A percentile compares a stretch with the other conserved stretches of the same genome.
phyloP scores from a whole-genome alignment of 2,888 invertebrate species.

The Cephus pygmeus region DNA sequence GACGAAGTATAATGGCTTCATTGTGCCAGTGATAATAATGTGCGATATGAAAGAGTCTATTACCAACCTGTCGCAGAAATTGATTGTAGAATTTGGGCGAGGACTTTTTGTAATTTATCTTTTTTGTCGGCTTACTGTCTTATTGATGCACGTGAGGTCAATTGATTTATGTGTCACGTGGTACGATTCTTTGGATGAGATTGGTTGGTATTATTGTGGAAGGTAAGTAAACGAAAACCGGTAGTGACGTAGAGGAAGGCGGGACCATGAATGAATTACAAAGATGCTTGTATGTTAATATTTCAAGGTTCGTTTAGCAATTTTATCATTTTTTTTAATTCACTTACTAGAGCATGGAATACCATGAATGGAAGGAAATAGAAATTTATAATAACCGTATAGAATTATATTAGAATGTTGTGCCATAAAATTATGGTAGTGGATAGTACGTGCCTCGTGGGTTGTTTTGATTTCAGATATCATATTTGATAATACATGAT shows the following conservation, averaged over 20 bases:
- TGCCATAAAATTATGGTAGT: background rate
- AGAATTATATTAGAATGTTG: background rate
- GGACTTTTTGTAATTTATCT: background rate
- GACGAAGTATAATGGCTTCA: slow-evolving; percentile 34
- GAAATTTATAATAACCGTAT: background rate
- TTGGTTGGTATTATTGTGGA: background rate
- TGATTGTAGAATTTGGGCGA: background rate
- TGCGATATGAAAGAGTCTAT: slow-evolving; percentile 1
- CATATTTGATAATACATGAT: background rate
- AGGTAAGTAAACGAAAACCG: background rate
- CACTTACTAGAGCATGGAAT: background rate
- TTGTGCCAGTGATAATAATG: slow-evolving; percentile 33
- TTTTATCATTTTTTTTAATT: background rate
- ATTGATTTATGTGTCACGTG: background rate
- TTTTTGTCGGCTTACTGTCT: background rate
- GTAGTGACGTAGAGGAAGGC: background rate
- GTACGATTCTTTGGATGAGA: background rate
- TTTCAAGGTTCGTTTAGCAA: background rate
- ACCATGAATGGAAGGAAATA: background rate
- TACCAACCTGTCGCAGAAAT: slow-evolving; percentile 2
- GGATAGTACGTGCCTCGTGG: background rate
- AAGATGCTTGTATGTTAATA: background rate
- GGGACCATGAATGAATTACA: background rate
- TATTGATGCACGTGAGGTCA: background rate
- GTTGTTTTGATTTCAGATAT: background rate